Base-by-base conservation (phyloP, 53 echinoderm and acorn worm species). In the Zoroaster sp. region DNA sequence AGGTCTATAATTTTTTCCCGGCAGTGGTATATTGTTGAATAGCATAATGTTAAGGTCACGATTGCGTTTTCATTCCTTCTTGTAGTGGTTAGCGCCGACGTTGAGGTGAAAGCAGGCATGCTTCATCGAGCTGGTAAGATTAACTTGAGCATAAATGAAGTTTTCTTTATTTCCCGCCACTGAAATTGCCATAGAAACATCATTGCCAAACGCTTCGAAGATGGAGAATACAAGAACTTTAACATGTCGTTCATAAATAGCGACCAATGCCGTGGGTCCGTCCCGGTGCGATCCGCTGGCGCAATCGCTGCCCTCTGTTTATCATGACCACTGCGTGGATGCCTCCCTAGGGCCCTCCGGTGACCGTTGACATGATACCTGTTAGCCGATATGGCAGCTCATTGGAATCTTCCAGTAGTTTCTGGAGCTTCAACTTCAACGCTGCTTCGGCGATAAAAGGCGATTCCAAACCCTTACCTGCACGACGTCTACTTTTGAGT, bases 401-500 rank as follows among this genome's bases (percentile, higher is more conserved):
- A 67, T 53, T 94, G 94, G 94, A 91, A 94, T 51, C 83, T 91
- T 4, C 94, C 94, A 30, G 74, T 91, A 13, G 5, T 94, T 13
- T 36, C 86, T 2, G 94, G 93, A 3, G 86, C 70, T 0, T 69
- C 90, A 17, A 75, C 78, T 4, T 91, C 87, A 31, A 53, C 72
- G 12, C 15, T 8, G 1, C 86, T 92, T 6, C 59, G n/a, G 39
- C 9, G 31, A 82, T 40, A 89, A 92, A 70, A 4, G 10, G 10
- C 83, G 92, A 1, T 92, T 47, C 28, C 39, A 4, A 11, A 92
- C 92, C 14, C 83, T 92, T 1, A 92, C 92, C 3, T 74, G 92
- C 3, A 85, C 88, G 35, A n/a, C 20, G 36, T n/a, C 35, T 14
- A 36, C 23, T n/a, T 91, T 23, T 46, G 66, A 13, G 90, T 87